A percentile compares a stretch with the other conserved stretches of the same genome.
phyloP scores from a whole-genome alignment of 2,888 invertebrate species.

The Prenolepis imparis region DNA sequence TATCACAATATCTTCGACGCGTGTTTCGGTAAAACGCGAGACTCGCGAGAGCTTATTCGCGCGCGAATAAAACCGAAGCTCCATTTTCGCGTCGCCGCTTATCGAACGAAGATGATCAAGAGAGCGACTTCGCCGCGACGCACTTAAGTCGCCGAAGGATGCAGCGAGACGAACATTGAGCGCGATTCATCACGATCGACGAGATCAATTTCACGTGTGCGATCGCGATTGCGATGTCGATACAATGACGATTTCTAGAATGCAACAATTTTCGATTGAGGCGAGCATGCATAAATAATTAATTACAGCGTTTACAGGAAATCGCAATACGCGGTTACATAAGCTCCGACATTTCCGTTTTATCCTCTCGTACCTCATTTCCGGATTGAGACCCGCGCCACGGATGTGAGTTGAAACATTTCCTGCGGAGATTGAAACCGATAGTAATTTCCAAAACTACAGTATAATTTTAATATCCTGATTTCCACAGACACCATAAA shows the following conservation, averaged over 20 bases:
- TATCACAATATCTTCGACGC: too few species aligned
- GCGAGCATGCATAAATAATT: slow-evolving; percentile 25
- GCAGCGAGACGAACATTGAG: too few species aligned
- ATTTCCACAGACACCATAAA: neutral
- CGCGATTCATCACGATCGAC: too few species aligned
- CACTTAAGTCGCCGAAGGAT: too few species aligned
- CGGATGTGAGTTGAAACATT: slow-evolving; percentile 11
- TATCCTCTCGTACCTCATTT: slow-evolving; percentile 25
- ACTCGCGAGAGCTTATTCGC: too few species aligned
- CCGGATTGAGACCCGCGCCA: slow-evolving; percentile 2
- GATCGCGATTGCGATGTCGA: too few species aligned
- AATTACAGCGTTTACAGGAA: slow-evolving; percentile 40
- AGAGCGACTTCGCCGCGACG: too few species aligned
- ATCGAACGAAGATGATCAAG: too few species aligned
- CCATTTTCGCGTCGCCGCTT: too few species aligned
- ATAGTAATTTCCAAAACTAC: neutral
- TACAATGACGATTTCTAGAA: slow-evolving; percentile 2
- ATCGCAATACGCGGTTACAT: slow-evolving; percentile 26
- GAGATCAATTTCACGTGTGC: too few species aligned
- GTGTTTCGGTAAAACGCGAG: too few species aligned
- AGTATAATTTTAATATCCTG: neutral
- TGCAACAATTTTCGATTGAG: neutral
- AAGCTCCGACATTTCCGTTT: slow-evolving; percentile 2
- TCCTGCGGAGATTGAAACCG: neutral
- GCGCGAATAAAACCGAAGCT: too few species aligned